These are phyloP conservation scores for Alsophila aescularia DNA, from an alignment of 2,888 invertebrate species.

Conservation along the genomic window DNA sequence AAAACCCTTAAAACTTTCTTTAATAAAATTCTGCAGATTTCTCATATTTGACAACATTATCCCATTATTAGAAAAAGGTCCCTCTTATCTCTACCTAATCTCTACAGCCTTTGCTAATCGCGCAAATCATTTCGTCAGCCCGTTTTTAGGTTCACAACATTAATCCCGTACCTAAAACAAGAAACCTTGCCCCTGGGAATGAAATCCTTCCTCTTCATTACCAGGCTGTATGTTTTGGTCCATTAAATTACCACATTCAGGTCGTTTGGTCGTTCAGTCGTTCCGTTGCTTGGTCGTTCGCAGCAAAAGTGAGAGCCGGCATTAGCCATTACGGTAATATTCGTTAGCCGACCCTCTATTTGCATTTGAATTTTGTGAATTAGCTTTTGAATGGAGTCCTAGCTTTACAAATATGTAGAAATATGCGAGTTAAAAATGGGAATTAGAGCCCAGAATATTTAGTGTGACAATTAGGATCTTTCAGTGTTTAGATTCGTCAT, in stretches of 20 bases:
- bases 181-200: background rate
- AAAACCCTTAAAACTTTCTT: no score
- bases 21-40: no score
- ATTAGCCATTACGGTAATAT: constrained; percentile 16
- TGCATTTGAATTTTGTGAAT: constrained; percentile 28
- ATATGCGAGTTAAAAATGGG: background rate
- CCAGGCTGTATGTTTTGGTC: constrained; percentile 10
- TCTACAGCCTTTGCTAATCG: no score
- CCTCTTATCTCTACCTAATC: no score
- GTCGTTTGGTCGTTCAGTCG: background rate
- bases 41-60: no score
- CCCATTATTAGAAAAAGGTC: no score
- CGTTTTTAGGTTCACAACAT: background rate
- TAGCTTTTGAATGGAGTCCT: constrained; percentile 16
- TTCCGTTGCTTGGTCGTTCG: background rate
- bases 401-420: constrained; percentile 8
- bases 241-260: constrained; percentile 24
- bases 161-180: background rate
- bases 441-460: background rate
- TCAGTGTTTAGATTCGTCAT: no score
- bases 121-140: no score
- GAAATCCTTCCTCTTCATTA: constrained; percentile 5
- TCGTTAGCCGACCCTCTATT: constrained; percentile 23
- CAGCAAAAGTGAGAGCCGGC: background rate
- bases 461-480: background rate